phyloP scores from a whole-genome alignment of 2,888 invertebrate species.

The Elegia similella region DNA sequence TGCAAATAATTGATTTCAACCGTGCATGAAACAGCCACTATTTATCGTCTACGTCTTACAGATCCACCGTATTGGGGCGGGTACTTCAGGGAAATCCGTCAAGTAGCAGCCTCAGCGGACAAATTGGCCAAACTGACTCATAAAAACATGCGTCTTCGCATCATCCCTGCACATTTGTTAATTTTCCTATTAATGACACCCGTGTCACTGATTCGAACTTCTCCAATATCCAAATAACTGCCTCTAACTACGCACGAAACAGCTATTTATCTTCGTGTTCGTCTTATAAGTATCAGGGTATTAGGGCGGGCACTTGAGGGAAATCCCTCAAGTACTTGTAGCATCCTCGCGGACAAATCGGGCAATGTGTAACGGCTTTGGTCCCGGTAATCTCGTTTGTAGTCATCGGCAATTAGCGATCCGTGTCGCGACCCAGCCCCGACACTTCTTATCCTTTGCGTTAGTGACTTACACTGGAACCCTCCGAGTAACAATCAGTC shows the following conservation, averaged over 20 bases:
- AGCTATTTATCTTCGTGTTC: background rate
- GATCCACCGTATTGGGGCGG: conserved; percentile 9
- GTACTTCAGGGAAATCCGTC: conserved; percentile 18
- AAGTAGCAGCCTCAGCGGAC: conserved; percentile 13
- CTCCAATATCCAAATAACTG: background rate
- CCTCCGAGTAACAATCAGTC: too few relatives aligned
- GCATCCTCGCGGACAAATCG: conserved; percentile 17
- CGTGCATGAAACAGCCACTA: background rate
- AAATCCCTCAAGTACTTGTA: conserved; percentile 20
- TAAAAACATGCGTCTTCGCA: too few relatives aligned
- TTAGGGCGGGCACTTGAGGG: conserved; percentile 15
- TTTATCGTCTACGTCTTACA: background rate
- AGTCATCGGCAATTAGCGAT: conserved; percentile 63
- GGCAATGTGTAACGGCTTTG: conserved; percentile 22
- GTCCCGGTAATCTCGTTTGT: conserved; percentile 56
- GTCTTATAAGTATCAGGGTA: conserved; percentile 9
- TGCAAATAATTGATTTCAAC: background rate
- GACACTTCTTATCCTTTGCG: background rate
- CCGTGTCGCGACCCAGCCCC: conserved; percentile 29
- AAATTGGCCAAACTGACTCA: conserved; percentile 22
- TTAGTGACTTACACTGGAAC: too few relatives aligned
- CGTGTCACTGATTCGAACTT: background rate
- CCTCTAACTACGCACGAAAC: background rate
- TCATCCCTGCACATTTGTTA: too few relatives aligned
- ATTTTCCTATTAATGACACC: too few relatives aligned